These are phyloP conservation scores for Caenorhabditis brenneri DNA, from an alignment of 1,140 invertebrate species.

Conservation along the genomic window DNA sequence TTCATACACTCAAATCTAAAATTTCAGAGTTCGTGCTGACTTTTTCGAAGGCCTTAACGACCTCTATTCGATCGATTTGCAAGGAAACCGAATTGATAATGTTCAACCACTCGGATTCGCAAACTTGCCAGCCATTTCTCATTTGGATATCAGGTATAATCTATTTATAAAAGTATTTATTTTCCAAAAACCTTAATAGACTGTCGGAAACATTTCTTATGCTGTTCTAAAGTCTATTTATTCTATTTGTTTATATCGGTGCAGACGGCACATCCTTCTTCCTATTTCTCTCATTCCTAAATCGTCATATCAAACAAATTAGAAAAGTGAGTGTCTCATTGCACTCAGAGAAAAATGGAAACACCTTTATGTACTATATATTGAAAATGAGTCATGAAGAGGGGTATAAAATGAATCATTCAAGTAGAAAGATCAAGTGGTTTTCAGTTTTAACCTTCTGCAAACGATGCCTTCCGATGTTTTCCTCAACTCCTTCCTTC, in stretches of 20 bases:
- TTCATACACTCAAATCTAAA: neutral
- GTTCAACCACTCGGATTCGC: conserved; percentile 68
- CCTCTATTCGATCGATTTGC: conserved; percentile 69
- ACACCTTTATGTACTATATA: conserved; percentile 1
- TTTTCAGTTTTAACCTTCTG: conserved; percentile 69
- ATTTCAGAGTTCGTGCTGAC: conserved; percentile 65
- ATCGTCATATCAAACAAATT: conserved; percentile 8
- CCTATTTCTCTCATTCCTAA: neutral
- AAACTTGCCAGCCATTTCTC: conserved; percentile 66
- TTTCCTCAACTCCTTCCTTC: conserved; percentile 65
- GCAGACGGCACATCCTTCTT: neutral
- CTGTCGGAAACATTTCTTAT: neutral
- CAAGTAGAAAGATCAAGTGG: neutral
- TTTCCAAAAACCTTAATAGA: neutral
- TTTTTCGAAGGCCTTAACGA: conserved; percentile 69
- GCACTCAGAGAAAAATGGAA: neutral
- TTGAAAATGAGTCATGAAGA: conserved; percentile 11
- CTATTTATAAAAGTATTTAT: neutral
- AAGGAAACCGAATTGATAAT: conserved; percentile 68
- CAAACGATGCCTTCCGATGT: conserved; percentile 68
- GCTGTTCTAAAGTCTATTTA: neutral
- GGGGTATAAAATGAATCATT: neutral
- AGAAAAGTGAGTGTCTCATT: neutral
- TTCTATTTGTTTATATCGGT: conserved; percentile 25
- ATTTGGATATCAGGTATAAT: conserved; percentile 69